Percentiles rank a stretch among this genome's conserved stretches.
Conservation (phyloP, 2,888 invertebrate genomes). For the Empis stercorea region DNA sequence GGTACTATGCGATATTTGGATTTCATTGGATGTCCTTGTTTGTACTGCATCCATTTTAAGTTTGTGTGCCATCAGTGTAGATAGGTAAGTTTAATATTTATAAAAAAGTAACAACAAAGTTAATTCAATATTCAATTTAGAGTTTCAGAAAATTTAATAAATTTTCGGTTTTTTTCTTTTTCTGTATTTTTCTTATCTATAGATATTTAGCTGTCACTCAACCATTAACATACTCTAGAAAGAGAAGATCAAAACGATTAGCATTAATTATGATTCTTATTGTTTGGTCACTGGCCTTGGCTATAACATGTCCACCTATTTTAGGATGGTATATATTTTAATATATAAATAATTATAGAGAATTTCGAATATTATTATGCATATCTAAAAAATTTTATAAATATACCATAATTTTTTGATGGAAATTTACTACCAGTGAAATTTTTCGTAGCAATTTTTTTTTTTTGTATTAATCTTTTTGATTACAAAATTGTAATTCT, state of each 20-base stretch:
- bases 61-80: constrained; percentile 83
- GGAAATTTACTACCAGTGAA: too few species aligned
- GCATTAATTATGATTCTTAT: constrained; percentile 77
- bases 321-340: constrained; percentile 63
- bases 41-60: constrained; percentile 90
- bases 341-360: not conserved
- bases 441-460: too few species aligned
- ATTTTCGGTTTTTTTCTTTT: not conserved
- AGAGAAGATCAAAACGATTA: constrained; percentile 70
- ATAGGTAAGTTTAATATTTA: constrained; percentile 38
- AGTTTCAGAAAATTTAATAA: too few species aligned
- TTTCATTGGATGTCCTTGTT: constrained; percentile 80
- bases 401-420: too few species aligned
- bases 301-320: constrained; percentile 90
- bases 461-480: too few species aligned
- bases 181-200: constrained; percentile 5
- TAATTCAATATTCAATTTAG: not conserved
- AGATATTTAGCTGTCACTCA: constrained; percentile 87
- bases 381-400: too few species aligned
- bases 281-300: constrained; percentile 80
- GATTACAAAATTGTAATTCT: too few species aligned
- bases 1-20: constrained; percentile 82
- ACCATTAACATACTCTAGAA: constrained; percentile 81
- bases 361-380: too few species aligned
- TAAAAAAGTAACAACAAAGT: too few species aligned